Base-by-base conservation (phyloP, 2,888 invertebrate genomes). In the Limnephilus rhombicus region DNA sequence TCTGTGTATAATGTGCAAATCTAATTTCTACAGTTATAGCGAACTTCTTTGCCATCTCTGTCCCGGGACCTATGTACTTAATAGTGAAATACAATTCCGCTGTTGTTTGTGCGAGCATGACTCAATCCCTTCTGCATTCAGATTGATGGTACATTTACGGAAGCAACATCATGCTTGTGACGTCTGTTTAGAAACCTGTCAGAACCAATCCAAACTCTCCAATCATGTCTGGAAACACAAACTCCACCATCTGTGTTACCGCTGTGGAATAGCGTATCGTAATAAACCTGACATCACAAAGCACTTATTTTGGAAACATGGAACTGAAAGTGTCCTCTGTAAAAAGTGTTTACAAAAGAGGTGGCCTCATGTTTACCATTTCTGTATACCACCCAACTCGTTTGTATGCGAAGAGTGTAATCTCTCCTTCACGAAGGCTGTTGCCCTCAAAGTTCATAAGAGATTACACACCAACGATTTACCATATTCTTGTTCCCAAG, bases 221-320 rank as follows among this genome's bases (percentile, higher is more conserved):
- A 98, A 98, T 94, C 98, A 98, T 94, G 98, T 98, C 37, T 98
- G 98, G 98, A 98, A 98, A 95, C 98, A 98, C 94, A 98, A 98
- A 95, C 95, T 98, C 82, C 97, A 98, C 95, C 98, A 98, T 95
- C 95, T 98, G 91, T 98, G 98, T 94, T 98, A 98, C 95, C 97
- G 98, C 41, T 98, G 98, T 95, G 98, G 98, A 68, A 98, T 98
- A 93, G 97, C 98, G 0, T 98, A 98, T 95, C 97, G 98, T 94
- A 98, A 98, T 95, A 98, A 98, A 95, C 97, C 97, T 91, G 98
- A 98, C 94, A 98, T 98, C 92, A 98, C 98, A 29, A 98, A 98
- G 94, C 98, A 99, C 95, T 96, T 98, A 91, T 98, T 98, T 95
- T 98, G 98, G 98, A 99, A 98, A 95, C 98, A 99, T 95, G 98